Evolutionary conservation across 1,140 invertebrate species (phyloP), one percentile per base, ranked within the genome.

Genomic region (Galleria mellonella): DNA sequence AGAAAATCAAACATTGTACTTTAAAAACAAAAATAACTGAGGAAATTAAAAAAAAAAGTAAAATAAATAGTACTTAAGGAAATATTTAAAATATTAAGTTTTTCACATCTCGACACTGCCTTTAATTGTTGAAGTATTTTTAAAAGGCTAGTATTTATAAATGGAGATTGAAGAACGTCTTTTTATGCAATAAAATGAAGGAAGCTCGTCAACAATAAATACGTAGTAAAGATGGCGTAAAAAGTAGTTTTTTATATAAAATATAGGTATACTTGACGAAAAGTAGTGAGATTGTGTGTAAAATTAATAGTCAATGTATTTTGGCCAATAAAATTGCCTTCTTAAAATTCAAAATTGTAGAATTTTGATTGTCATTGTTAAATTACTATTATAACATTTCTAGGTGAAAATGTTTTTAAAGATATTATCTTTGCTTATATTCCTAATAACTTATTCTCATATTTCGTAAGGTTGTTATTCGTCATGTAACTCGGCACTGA

Each of bases 301-400:
- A 42, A 48, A 38, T 13, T 32, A 14, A 36, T 45, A 49, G 30
- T 55, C 23, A 54, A 50, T 40, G 40, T 49, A 55, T 52, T n/a
- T n/a, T 55, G 61, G 66, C 59, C 65, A 73, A 72, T 62, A 29
- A 54, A 64, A 69, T 64, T 71, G 65, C 67, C 68, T 73, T 76
- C 65, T 53, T 17, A 48, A 55, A 38, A 49, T 55, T 60, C 13
- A 32, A 31, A 63, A 30, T 35, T 52, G 43, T 54, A 41, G 42
- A 42, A 47, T 43, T 35, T 29, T 9, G 46, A 53, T 42, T 36
- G 32, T 30, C 30, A 40, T 40, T 47, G 45, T 40, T 47, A n/a
- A 41, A 15, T 43, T 35, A 12, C 33, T 32, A 38, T 29, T 14
- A 14, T 13, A 44, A 41, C 23, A 39, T 46, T 51, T 53, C 45